Evolutionary conservation across 2,113 vertebrate species (phyloP), one percentile per base, ranked within the genome.

Genomic region (Brachypodius melanocephalos): DNA sequence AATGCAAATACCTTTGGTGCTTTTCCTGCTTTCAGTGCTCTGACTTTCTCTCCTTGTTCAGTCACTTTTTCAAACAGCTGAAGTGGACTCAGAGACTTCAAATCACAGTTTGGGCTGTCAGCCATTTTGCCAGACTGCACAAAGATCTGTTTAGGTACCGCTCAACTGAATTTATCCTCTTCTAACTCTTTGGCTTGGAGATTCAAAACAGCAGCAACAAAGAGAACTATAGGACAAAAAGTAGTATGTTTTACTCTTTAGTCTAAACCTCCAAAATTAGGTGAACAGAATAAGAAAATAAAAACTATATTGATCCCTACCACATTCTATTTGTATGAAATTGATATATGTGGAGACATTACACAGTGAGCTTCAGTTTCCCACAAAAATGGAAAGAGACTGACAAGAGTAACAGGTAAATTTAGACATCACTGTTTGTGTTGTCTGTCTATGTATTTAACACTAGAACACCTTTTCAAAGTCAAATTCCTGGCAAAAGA

Each of bases 31-130:
- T 99, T 99, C 57, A 99, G 94, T 38, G 94, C 57, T 93, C 98
- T 97, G 87, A 99, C 98, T 65, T 92, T 96, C 7, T 99, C 98
- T 95, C 98, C 99, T 80, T 99, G 99, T 24, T 94, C 90, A 34
- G 97, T 96, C 36, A 99, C 95, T 89, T 94, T 97, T 95, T 98
- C 98, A 89, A 98, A 99, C 34, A 99, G 97, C 57, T 99, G 98
- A 97, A 98, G 94, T 0, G 98, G 96, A 90, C 96, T 98, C 65
- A 80, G 78, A 21, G 96, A 85, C 20, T 87, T 97, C 93, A 97
- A 93, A 28, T 92, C 92, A 72, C 97, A 96, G 54, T 96, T 95
- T 1, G 83, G 91, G 94, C 91, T 83, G 40, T 98, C 97, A 3
- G 98, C 97, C 99, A 99, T 99, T 88, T 76, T 93, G 61, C 14